Conservation (phyloP, 2,888 invertebrate species). For the Temnothorax rugatulus region DNA sequence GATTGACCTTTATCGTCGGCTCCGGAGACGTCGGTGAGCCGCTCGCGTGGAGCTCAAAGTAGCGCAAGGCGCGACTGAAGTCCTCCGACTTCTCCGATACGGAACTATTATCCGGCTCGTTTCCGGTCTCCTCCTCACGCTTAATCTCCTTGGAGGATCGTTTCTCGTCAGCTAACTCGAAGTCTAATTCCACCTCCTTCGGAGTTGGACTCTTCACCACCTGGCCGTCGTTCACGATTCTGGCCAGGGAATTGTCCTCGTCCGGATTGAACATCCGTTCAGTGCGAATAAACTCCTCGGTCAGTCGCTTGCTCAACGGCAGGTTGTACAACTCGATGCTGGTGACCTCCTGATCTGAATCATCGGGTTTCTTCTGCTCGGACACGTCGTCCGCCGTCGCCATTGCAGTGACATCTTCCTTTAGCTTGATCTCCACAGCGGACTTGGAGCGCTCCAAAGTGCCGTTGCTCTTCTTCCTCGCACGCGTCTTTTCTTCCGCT, state of each 20-base stretch:
- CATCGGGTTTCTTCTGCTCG: slow-evolving; percentile 6
- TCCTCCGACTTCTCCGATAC: slow-evolving; percentile 71
- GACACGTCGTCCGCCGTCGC: not conserved
- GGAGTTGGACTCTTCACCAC: slow-evolving; percentile 80
- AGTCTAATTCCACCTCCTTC: slow-evolving; percentile 81
- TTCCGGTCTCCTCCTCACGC: slow-evolving; percentile 5
- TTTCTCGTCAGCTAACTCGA: slow-evolving; percentile 72
- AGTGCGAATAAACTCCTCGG: slow-evolving; percentile 80
- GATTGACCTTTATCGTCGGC: slow-evolving; percentile 68
- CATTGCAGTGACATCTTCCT: slow-evolving; percentile 84
- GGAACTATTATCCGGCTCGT: slow-evolving; percentile 44
- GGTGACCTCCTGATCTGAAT: slow-evolving; percentile 69
- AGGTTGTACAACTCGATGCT: slow-evolving; percentile 82
- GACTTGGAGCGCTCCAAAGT: slow-evolving; percentile 89
- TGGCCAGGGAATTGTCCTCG: slow-evolving; percentile 81
- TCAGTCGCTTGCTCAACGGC: slow-evolving; percentile 81
- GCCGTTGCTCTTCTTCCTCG: slow-evolving; percentile 84
- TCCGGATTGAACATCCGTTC: slow-evolving; percentile 82
- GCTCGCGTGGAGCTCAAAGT: slow-evolving; percentile 77
- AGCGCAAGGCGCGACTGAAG: slow-evolving; percentile 80
- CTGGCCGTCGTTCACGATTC: slow-evolving; percentile 82
- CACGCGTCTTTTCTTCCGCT: slow-evolving; percentile 75
- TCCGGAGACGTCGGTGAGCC: slow-evolving; percentile 57
- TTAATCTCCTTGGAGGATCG: slow-evolving; percentile 17
- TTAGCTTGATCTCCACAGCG: slow-evolving; percentile 88